Evolutionary conservation across 2,797 vertebrate genomes (phyloP), one percentile per base, ranked within the genome.

Genomic region (Meda fulgida): DNA sequence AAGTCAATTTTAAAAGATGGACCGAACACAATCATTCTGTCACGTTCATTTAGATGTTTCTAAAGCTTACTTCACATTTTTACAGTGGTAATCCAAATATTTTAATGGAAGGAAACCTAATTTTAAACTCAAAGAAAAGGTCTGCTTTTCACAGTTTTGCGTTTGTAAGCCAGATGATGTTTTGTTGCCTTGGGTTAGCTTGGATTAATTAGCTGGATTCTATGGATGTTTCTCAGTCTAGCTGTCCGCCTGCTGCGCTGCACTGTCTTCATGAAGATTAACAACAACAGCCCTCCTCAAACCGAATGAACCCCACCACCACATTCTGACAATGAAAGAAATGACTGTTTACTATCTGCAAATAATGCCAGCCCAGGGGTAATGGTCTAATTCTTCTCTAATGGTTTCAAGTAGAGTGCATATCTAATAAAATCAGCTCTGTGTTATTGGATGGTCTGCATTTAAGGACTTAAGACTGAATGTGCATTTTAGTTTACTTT

Each of bases 141-240:
- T 43, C 75, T 84, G 38, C 48, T 67, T 84, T 84, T 70, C 26
- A 16, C 36, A 84, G n/a, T 60, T 48, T 53, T 78, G 83, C 21
- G 46, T 78, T 71, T 78, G 65, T 83, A 29, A 76, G 29, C 19
- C 26, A 36, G 83, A 11, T 40, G 34, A 10, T 46, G 23, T 55
- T 65, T 23, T 53, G 7, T 60, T 46, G n/a, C 69, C 67, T 46
- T 60, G 46, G 67, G 77, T 53, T 29, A 80, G 51, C n/a, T 78
- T 16, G 46, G 65, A 69, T 69, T 77, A 58, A 78, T 83, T 83
- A 77, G 72, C 48, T 69, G 29, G 48, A 67, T 67, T 67, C 38
- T 43, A 14, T 79, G 26, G 55, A 40, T 63, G 76, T 11, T 34
- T 34, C 14, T 55, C 40, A 36, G 71, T 65, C 40, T 79, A 66